Evolutionary conservation across 2,797 vertebrate genomes (phyloP).

Genomic region (Urosaurus nigricauda): DNA sequence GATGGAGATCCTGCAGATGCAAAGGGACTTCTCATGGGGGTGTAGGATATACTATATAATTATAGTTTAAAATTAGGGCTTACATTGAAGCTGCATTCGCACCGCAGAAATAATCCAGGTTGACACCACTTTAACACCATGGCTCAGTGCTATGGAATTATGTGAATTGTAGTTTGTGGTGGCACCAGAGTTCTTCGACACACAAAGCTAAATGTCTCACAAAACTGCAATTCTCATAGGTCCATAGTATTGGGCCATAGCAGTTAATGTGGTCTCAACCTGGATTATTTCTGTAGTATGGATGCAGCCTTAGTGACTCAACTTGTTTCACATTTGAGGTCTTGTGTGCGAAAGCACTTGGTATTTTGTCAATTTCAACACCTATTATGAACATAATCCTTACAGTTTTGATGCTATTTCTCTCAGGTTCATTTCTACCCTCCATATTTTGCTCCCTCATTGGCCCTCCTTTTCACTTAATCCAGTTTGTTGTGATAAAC

Average conservation of each 20-base stretch:
- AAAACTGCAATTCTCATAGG: too few relatives aligned
- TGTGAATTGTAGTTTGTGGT: too few relatives aligned
- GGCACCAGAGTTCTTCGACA: too few relatives aligned
- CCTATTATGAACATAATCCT: neutral
- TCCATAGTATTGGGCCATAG: too few relatives aligned
- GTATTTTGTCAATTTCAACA: neutral
- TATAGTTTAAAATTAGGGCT: neutral
- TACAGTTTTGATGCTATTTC: neutral
- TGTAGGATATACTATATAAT: neutral
- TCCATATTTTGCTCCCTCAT: neutral
- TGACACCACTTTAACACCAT: too few relatives aligned
- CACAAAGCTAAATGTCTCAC: too few relatives aligned
- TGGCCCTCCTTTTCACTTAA: neutral
- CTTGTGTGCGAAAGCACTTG: neutral
- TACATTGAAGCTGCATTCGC: too few relatives aligned
- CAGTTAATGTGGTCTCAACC: too few relatives aligned
- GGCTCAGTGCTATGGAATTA: too few relatives aligned
- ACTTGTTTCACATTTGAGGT: neutral
- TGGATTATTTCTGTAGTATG: too few relatives aligned
- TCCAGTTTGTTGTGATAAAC: neutral
- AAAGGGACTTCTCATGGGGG: neutral
- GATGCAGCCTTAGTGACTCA: neutral
- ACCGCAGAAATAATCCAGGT: too few relatives aligned
- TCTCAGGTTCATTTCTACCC: too few relatives aligned
- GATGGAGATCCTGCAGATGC: neutral